Percentiles rank a stretch among this genome's conserved stretches.
phyloP scores from a whole-genome alignment of 2,888 invertebrate species.

The Zygaena filipendulae region DNA sequence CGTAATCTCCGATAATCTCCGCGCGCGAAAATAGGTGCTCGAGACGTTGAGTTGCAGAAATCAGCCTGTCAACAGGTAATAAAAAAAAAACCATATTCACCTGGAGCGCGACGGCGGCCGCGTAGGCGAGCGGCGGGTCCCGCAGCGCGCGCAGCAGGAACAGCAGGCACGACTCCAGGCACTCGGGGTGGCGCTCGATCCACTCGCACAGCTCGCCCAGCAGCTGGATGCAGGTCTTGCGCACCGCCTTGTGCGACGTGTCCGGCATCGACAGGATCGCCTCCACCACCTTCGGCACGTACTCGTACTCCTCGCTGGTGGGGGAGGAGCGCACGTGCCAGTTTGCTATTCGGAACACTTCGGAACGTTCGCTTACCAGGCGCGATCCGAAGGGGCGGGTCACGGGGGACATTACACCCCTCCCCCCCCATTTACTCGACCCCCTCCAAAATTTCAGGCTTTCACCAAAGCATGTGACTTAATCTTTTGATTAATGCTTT shows the following conservation, averaged over 20 bases:
- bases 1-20: no score
- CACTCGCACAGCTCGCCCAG: constrained; percentile 95
- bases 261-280: constrained; percentile 88
- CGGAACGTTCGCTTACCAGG: neutral
- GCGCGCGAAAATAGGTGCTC: no score
- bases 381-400: no score
- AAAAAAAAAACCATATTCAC: no score
- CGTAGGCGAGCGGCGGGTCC: constrained; percentile 77
- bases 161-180: constrained; percentile 84
- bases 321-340: no score
- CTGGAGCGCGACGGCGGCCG: constrained; percentile 86
- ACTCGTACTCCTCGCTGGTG: constrained; percentile 87
- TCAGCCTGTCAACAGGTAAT: no score
- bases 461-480: no score
- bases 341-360: constrained; percentile 1
- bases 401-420: no score
- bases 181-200: constrained; percentile 88
- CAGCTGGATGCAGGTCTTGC: constrained; percentile 87
- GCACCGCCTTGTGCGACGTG: constrained; percentile 86
- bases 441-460: no score
- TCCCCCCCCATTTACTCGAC: no score
- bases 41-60: no score
- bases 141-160: constrained; percentile 80
- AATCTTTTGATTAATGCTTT: no score
- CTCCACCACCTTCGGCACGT: constrained; percentile 93